A percentile compares a stretch with the other conserved stretches of the same genome.
phyloP scores from a whole-genome alignment of 2,113 vertebrate genomes.

The Galbula dea region DNA sequence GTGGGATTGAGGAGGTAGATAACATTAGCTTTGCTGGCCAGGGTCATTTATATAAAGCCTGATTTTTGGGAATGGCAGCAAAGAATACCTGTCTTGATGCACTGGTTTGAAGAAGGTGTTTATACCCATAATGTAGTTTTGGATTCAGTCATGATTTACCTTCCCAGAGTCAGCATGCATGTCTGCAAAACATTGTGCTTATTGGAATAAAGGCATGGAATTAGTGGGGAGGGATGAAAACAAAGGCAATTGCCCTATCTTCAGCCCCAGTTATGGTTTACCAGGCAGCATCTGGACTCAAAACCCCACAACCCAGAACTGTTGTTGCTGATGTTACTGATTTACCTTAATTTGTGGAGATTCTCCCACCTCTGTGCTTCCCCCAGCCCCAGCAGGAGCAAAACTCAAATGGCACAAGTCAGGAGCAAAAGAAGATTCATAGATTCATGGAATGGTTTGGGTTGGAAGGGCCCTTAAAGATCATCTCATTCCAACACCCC shows the following conservation, averaged over 20 bases:
- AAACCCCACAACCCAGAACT: not conserved
- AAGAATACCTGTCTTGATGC: not conserved
- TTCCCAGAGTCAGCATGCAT: fast-evolving
- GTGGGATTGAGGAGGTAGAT: not conserved
- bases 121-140: not conserved
- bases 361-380: no score
- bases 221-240: not conserved
- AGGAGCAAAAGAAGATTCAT: not conserved
- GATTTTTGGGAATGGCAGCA: not conserved
- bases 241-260: not conserved
- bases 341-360: not conserved
- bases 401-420: not conserved
- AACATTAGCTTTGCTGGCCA: fast-evolving
- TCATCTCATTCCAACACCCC: no score
- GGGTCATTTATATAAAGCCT: not conserved
- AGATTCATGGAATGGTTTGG: no score
- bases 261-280: not conserved
- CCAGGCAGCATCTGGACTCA: not conserved
- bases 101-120: not conserved
- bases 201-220: not conserved
- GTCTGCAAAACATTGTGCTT: not conserved
- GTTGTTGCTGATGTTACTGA: not conserved
- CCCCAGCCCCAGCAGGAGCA: not conserved
- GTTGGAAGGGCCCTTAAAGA: no score
- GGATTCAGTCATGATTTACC: not conserved